Percentiles rank a stretch among this genome's conserved stretches.
These are phyloP conservation scores for Upupa epops DNA, from an alignment of 2,113 vertebrate species.

Conservation along the genomic window DNA sequence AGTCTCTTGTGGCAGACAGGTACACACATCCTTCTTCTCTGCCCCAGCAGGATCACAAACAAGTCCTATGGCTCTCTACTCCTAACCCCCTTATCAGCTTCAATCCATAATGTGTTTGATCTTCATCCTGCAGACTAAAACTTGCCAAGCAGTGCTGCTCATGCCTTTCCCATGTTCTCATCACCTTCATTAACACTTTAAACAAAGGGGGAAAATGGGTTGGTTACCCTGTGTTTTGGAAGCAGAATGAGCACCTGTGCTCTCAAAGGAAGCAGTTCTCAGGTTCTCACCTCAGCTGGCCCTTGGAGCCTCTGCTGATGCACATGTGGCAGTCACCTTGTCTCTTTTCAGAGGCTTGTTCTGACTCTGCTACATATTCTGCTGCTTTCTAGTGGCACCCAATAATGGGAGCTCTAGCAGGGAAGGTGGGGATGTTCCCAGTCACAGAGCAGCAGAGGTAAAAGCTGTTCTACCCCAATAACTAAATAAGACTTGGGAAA, in stretches of 20 bases:
- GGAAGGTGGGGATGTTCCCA: background rate
- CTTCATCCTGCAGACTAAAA: background rate
- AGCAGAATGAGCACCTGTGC: background rate
- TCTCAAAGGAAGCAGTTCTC: background rate
- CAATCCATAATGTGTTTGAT: background rate
- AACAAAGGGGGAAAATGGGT: background rate
- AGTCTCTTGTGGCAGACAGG: background rate
- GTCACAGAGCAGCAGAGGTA: background rate
- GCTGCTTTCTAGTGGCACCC: background rate
- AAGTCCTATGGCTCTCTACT: background rate
- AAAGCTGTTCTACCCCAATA: background rate
- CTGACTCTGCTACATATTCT: background rate
- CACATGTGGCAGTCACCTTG: background rate
- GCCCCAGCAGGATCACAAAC: background rate
- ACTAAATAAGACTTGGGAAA: background rate
- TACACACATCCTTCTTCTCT: background rate
- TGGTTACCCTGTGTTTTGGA: background rate
- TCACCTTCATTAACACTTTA: background rate
- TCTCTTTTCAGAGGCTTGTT: background rate
- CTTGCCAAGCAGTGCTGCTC: background rate
- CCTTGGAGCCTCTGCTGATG: background rate
- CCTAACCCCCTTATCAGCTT: background rate
- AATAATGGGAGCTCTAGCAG: background rate
- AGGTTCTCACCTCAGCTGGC: background rate
- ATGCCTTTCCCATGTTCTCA: background rate